Evolutionary conservation across 2,797 vertebrate species (phyloP), one percentile per base, ranked within the genome.

Genomic region (Pyrocephalus nanus): DNA sequence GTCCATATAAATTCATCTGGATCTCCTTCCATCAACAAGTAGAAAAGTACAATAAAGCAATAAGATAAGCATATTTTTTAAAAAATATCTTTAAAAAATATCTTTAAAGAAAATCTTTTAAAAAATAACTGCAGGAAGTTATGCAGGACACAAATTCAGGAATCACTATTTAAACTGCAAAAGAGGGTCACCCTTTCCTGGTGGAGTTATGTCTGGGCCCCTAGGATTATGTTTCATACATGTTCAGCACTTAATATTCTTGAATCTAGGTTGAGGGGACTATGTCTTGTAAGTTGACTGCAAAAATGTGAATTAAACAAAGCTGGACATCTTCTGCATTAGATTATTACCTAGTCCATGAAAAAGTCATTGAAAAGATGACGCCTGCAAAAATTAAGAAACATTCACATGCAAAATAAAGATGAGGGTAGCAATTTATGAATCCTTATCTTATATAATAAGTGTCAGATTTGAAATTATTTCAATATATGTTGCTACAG

Each of bases 1-100:
- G 95, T 96, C 94, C 97, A 84, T 97, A 96, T 96, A 91, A 97
- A 97, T 98, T 98, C 98, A 98, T 97, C 95, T 87, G 97, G 97
- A 98, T 98, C 97, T 98, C 96, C 97, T 98, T 98, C 75, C 60
- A 95, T 91, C 95, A 97, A 95, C 95, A 97, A 96, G 96, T 71
- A 95, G 82, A 93, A 90, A 94, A 88, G 27, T 81, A 36, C 8
- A 86, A 81, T 80, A 92, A 90, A 62, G 15, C 2, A 4, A 5
- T 73, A 88, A 91, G 43, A 85, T 32, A 65, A 86, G 43, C 13
- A 27, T 54, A 23, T 77, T 83, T 83, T 91, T 92, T 78, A 38
- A 38, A 38, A 38, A 38, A 38, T 38, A 38, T 38, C 36, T 38
- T 38, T 38, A 9, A 38, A 38, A 38, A 38, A 38, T 38, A 38